Evolutionary conservation across 2,888 invertebrate species (phyloP), one percentile per base, ranked within the genome.

Genomic region (Orgyia antiqua): DNA sequence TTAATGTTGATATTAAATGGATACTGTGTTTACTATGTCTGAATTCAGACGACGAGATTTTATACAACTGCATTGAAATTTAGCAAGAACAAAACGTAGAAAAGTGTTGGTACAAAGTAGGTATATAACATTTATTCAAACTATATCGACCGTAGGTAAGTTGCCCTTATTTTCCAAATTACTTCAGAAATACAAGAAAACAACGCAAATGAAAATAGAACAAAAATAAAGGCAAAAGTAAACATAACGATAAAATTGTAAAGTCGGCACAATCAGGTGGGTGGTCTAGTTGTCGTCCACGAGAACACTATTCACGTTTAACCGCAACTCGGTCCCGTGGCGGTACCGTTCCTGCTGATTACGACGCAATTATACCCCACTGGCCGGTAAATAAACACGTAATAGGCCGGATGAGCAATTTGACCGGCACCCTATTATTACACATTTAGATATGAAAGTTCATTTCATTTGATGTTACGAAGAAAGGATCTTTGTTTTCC

Each of bases 301-400:
- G 37, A 36, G 39, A 43, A 40, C 36, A 32, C 41, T 48, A 55
- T 49, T 51, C 51, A 51, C 39, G 30, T 31, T 28, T 29, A n/a
- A 29, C 48, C 51, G 37, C 48, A 40, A 31, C 31, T 45, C 30
- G 24, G 42, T 44, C 59, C 47, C 50, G 34, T 21, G 54, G 43
- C 54, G 33, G 29, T 29, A 27, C 42, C 37, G 37, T 27, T 46
- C 39, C 21, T 36, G 42, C 55, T 55, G 60, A 61, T 64, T 64
- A 61, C 54, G 43, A 39, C 42, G 48, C 52, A 60, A 63, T 63
- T 62, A 66, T 51, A 47, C 65, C 58, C 62, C 21, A 49, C 44
- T 49, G 58, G 44, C 54, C 55, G 45, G 51, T 58, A 59, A 64
- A 66, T 64, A 60, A 57, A 53, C 55, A 42, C 42, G 31, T 42